A percentile compares a stretch with the other conserved stretches of the same genome.
Conservation (phyloP, 2,113 vertebrate species). For the Pao palembangensis region DNA sequence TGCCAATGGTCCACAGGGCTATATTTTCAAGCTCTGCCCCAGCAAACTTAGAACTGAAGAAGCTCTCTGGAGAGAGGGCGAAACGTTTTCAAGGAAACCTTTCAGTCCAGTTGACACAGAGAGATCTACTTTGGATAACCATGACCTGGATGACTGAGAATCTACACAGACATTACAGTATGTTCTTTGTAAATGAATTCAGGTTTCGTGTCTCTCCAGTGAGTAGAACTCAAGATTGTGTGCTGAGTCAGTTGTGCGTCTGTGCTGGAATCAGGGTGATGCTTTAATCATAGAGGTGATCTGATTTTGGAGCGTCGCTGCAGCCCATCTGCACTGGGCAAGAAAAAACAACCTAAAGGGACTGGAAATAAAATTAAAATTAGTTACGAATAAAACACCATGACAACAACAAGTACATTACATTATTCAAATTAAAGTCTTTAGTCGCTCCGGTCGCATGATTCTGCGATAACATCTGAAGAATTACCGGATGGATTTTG, state of each 20-base stretch:
- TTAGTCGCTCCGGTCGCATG: background rate
- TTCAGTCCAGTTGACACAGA: no score
- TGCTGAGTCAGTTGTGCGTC: background rate
- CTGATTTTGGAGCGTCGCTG: background rate
- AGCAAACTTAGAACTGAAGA: no score
- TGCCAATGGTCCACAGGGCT: no score
- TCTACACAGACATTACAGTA: no score
- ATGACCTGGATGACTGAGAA: no score
- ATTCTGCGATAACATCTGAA: background rate
- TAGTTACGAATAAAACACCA: constrained; percentile 1
- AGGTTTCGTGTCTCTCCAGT: constrained; percentile 1
- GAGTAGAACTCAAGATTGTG: constrained; percentile 13
- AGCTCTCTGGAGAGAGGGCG: no score
- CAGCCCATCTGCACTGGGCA: background rate
- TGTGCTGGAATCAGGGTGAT: constrained; percentile 2
- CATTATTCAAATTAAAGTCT: background rate
- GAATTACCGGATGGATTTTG: background rate
- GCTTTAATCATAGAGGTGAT: constrained; percentile 9
- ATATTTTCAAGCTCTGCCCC: no score
- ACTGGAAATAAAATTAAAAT: constrained; percentile 5
- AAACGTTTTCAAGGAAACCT: no score
- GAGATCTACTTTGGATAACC: no score
- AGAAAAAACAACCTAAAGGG: constrained; percentile 26
- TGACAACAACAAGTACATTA: constrained; percentile 8
- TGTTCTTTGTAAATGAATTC: no score